Conservation (phyloP, 2,888 invertebrate genomes). For the Drosophila kokeensis region DNA sequence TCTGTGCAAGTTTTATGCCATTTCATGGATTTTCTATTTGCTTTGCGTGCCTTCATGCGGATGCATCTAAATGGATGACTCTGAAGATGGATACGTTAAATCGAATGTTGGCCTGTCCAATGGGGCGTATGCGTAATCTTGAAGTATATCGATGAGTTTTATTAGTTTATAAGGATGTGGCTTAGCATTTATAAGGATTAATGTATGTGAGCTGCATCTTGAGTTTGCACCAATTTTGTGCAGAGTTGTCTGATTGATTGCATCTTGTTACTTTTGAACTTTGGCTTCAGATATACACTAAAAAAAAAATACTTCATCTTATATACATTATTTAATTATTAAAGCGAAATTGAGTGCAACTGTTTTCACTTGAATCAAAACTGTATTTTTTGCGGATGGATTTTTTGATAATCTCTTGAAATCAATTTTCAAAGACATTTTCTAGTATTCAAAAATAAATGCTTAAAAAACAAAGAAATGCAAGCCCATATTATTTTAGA, state of each 20-base stretch:
- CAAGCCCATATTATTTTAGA: background rate
- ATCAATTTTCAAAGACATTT: background rate
- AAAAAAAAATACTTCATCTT: background rate
- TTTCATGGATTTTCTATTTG: conserved; percentile 20
- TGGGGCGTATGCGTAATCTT: conserved; percentile 33
- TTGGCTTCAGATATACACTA: background rate
- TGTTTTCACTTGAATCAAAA: background rate
- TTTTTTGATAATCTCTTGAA: background rate
- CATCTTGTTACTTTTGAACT: background rate
- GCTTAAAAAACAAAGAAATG: background rate
- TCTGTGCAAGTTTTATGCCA: conserved; percentile 36
- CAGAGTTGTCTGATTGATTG: background rate
- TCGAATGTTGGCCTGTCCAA: conserved; percentile 20
- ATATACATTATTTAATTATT: background rate
- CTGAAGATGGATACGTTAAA: background rate
- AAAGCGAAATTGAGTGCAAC: background rate
- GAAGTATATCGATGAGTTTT: background rate
- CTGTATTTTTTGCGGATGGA: background rate
- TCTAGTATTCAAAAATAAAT: background rate
- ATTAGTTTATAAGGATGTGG: background rate
- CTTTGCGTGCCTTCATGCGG: background rate
- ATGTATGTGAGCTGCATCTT: background rate
- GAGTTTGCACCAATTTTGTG: background rate
- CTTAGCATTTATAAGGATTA: background rate
- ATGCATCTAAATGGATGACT: conserved; percentile 4